Conservation (phyloP, 1,140 invertebrate species). For the Drosophila gunungcola region DNA sequence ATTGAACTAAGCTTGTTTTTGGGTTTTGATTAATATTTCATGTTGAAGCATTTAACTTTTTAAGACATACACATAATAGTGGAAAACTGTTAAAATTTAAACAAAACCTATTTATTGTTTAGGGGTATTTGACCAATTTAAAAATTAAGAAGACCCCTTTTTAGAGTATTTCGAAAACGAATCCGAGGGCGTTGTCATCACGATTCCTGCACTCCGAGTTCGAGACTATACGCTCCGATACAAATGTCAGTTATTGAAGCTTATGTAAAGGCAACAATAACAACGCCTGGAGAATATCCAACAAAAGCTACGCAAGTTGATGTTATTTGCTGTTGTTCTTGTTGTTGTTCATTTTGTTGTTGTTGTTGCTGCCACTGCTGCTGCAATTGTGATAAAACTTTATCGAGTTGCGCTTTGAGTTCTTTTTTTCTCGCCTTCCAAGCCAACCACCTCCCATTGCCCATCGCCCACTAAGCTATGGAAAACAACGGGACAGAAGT, state of each 20-base stretch:
- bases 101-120: no score
- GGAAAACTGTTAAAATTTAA: no score
- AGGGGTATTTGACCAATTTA: no score
- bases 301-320: slow-evolving; percentile 65
- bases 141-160: not conserved
- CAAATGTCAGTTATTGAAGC: slow-evolving; percentile 50
- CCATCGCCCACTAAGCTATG: slow-evolving; percentile 3
- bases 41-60: no score
- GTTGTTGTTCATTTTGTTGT: slow-evolving; percentile 31
- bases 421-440: slow-evolving; percentile 46
- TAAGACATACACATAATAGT: no score
- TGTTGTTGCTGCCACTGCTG: slow-evolving; percentile 40
- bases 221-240: slow-evolving; percentile 12
- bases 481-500: slow-evolving; percentile 46
- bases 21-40: no score
- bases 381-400: slow-evolving; percentile 79
- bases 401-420: slow-evolving; percentile 67
- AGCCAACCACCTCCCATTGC: not conserved
- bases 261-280: slow-evolving; percentile 45
- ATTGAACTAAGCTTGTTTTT: not conserved
- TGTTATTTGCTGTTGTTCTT: slow-evolving; percentile 29
- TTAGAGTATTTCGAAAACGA: slow-evolving; percentile 13
- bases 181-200: slow-evolving; percentile 46
- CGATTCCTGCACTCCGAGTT: slow-evolving; percentile 26
- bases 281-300: slow-evolving; percentile 22